Base-by-base conservation (phyloP, 2,113 vertebrate genomes). In the Smithornis capensis region DNA sequence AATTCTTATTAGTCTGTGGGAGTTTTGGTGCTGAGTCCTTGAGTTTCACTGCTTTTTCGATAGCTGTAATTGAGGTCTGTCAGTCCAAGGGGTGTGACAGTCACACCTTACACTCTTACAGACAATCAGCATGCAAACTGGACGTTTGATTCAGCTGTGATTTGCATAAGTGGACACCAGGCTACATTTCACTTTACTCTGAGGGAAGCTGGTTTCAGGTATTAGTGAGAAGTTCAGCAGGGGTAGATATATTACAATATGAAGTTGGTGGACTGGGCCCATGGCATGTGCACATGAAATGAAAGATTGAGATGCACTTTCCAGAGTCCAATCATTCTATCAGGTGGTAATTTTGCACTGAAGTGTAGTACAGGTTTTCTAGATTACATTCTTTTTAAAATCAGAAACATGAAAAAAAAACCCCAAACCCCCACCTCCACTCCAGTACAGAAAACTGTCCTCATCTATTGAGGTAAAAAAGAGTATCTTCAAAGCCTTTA, bases 81-180 rank as follows among this genome's bases (percentile, higher is more conserved):
- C 5, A 3, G 4, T 74, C 27, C 35, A 5, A 27, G 12, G 4
- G 15, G 5, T 68, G 16, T 0, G 1, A 29, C 67, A 33, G 14
- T 84, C 23, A 44, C 14, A 14, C 53, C 35, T 86, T 53, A 38
- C 4, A 78, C 8, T 15, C 31, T n/a, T 19, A 50, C 24, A 53
- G 64, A 45, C 10, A 92, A 10, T 10, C n/a, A 47, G 57, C 75
- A 88, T 60, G 29, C 4, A 71, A 87, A 67, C 5, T 0, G 1
- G 70, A 38, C 24, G 8, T 57, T 52, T 57, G 19, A 37, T 64
- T 68, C 59, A 76, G 8, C 27, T 83, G 24, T 79, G 59, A 9
- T 33, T 88, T 82, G 42, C 6, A 25, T 3, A 22, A 7, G 23
- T 19, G 74, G 28, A 21, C 42, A 44, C 4, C 38, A 78, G 33